phyloP scores from a whole-genome alignment of 2,113 vertebrate genomes.

The Miniopterus natalensis region DNA sequence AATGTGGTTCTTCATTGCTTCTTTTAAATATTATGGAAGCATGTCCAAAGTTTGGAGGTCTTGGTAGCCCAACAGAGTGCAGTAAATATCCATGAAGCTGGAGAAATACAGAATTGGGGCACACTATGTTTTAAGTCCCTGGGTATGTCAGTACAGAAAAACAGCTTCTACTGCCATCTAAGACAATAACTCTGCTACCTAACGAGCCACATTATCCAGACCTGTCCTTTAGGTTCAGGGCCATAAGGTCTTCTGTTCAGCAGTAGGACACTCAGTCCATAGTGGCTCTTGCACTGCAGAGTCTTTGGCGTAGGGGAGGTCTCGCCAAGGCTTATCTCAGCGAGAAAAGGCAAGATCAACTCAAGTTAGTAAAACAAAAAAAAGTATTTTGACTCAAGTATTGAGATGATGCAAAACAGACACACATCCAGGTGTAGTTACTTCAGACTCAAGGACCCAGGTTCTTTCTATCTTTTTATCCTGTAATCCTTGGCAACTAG shows the following conservation, averaged over 20 bases:
- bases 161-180: not conserved
- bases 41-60: not conserved
- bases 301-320: not conserved
- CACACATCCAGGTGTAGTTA: not conserved
- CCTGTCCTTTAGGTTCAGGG: not conserved
- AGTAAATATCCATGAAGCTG: conserved; percentile 8
- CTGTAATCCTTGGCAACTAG: not conserved
- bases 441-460: not conserved
- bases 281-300: not conserved
- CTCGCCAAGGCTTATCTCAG: not conserved
- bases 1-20: not conserved
- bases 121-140: not conserved
- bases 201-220: not conserved
- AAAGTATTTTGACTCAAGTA: not conserved
- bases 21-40: not conserved
- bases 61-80: not conserved
- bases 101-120: not conserved
- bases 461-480: conserved; percentile 8
- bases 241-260: not conserved
- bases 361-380: conserved; percentile 24
- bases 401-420: not conserved
- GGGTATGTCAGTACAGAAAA: not conserved
- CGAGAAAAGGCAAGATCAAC: not conserved
- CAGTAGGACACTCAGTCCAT: not conserved
- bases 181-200: not conserved